phyloP scores from a whole-genome alignment of 2,888 invertebrate genomes.

The Zele albiditarsus region DNA sequence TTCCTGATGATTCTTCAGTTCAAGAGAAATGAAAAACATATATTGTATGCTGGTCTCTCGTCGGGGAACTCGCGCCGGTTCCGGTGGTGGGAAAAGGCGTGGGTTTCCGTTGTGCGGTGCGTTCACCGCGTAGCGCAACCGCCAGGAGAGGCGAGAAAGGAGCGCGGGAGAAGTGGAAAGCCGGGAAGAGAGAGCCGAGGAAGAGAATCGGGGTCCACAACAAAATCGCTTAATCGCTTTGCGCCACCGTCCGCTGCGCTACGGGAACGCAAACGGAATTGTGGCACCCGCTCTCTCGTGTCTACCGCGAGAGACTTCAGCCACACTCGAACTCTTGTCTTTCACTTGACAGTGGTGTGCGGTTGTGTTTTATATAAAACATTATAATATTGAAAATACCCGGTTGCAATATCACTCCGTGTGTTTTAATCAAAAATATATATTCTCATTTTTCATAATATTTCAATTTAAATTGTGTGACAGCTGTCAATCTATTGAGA shows the following conservation, averaged over 20 bases:
- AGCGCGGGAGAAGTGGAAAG: slow-evolving; percentile 70
- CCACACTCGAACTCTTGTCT: slow-evolving; percentile 45
- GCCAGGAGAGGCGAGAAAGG: slow-evolving; percentile 63
- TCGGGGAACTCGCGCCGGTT: slow-evolving; percentile 26
- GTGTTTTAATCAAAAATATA: neutral
- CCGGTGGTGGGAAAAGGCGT: slow-evolving; percentile 46
- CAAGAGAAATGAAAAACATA: neutral
- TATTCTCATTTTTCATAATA: slow-evolving; percentile 3
- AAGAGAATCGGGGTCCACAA: slow-evolving; percentile 72
- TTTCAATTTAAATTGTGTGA: slow-evolving; percentile 54
- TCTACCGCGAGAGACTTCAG: slow-evolving; percentile 48
- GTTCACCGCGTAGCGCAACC: slow-evolving; percentile 65
- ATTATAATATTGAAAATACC: neutral
- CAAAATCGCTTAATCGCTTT: slow-evolving; percentile 73
- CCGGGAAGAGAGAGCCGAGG: slow-evolving; percentile 61
- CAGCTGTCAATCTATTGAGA: slow-evolving; percentile 57
- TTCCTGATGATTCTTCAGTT: slow-evolving; percentile 22
- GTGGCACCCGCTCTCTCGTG: slow-evolving; percentile 61
- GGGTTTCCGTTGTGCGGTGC: slow-evolving; percentile 63
- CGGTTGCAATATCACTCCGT: slow-evolving; percentile 8
- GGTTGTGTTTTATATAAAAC: slow-evolving; percentile 38
- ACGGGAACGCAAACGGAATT: slow-evolving; percentile 34
- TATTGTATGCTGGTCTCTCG: neutral
- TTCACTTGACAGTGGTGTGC: slow-evolving; percentile 47
- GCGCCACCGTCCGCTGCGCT: slow-evolving; percentile 70